phyloP scores from a whole-genome alignment of 2,113 vertebrate species.

The Prionailurus bengalensis region DNA sequence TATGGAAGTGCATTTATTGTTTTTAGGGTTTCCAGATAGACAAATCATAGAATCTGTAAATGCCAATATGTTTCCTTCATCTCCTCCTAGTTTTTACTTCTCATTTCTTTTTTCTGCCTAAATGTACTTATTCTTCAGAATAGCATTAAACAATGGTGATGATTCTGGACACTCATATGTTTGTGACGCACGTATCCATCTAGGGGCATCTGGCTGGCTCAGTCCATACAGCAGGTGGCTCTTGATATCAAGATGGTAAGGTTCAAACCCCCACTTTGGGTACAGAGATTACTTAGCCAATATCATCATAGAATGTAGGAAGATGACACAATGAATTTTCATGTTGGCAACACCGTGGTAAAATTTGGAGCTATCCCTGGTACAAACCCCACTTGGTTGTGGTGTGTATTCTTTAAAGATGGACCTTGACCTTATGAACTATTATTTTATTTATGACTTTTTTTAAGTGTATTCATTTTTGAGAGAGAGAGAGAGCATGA shows the following conservation, averaged over 20 bases:
- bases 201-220: too few species aligned
- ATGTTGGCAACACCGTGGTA: neutral
- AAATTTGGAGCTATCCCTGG: too few species aligned
- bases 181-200: neutral
- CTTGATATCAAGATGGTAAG: too few species aligned
- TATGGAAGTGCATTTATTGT: neutral
- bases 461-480: too few species aligned
- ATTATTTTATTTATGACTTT: neutral
- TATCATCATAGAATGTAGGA: neutral
- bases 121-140: neutral
- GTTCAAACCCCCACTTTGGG: too few species aligned
- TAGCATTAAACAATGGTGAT: neutral
- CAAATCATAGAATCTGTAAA: neutral
- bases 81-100: neutral
- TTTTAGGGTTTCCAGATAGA: neutral
- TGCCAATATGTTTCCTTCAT: neutral
- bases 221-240: too few species aligned
- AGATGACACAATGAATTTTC: neutral
- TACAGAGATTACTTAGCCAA: too few species aligned
- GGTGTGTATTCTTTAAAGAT: neutral
- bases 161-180: neutral
- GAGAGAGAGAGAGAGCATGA: too few species aligned
- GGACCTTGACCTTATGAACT: neutral
- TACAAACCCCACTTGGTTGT: neutral
- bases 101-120: neutral